Base-by-base conservation (phyloP, 2,797 vertebrate genomes). In the Tarsius wallacei region DNA sequence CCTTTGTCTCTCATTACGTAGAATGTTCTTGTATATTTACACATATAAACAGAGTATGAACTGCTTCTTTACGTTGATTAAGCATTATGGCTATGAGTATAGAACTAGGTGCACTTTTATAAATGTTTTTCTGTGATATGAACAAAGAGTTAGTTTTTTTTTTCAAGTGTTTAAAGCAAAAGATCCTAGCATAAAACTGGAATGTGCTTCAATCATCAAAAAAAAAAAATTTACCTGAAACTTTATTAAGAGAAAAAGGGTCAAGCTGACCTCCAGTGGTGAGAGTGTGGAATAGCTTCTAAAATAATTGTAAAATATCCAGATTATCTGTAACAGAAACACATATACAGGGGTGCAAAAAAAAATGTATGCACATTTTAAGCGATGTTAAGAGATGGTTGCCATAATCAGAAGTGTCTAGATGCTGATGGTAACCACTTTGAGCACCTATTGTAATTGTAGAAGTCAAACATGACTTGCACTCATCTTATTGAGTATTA, bases 251-350 rank as follows among this genome's bases (percentile, higher is more conserved):
- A 80, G 96, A 90, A 97, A 97, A 97, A 98, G 97, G 82, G 76
- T 95, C 97, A 97, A 95, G 73, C 95, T 99, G 98, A 98, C 99
- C 98, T 98, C 99, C 97, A 97, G 98, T 15, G 99, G 98, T 83
- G 22, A 33, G 1, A 95, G 1, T 12, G 82, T 59, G 90, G 91
- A 98, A 98, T 95, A 24, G 13, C 94, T 97, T 47, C 49, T 87
- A 82, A 87, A 64, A 78, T 59, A 13, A 81, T 6, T 61, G 11
- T 49, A 86, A 78, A 96, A 87, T 1, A n/a, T n/a, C 87, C 78
- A 77, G 3, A 1, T 2, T 31, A 28, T 7, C 7, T 36, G 22
- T 31, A 15, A 11, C 15, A 93, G 70, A 95, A 70, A 11, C 24
- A 64, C 19, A 16, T 0, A 49, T 0, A 42, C 33, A 59, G 42